Evolutionary conservation across 2,888 invertebrate genomes (phyloP), one percentile per base, ranked within the genome.

Genomic region (Leucania comma): DNA sequence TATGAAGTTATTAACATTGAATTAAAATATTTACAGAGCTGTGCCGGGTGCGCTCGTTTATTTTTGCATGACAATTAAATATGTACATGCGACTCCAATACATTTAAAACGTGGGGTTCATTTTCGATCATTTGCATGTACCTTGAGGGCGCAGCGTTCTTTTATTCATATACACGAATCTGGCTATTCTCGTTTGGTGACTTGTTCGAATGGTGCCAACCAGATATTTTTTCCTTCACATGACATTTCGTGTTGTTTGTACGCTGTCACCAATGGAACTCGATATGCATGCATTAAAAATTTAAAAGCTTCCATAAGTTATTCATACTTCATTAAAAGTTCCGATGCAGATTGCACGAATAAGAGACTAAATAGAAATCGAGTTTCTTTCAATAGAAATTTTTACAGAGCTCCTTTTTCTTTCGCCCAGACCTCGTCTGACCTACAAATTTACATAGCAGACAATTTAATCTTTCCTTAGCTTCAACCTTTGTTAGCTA

Each of bases 41-140:
- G 82, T 85, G 88, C 90, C 89, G 90, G 90, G 87, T 91, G 91
- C 86, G 86, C 80, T 90, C 89, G 90, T 89, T 91, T 89, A 90
- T 90, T 94, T 94, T 92, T 93, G 92, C 94, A 94, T 94, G 90
- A 93, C 93, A 94, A 94, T 92, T 90, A 91, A 91, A 90, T 91
- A 91, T 89, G 87, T 89, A 89, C 86, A 88, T 85, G 83, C 82
- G 85, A 82, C 81, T 86, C 81, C 85, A 88, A 88, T 90, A 86
- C 83, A 78, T 84, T 87, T 79, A 86, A 88, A 89, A 89, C 83
- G 86, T 88, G 86, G 89, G 89, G 90, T 85, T 86, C 88, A 86
- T 86, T 88, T 87, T 88, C 85, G 88, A 88, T 90, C 88, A 90
- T 90, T 90, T 91, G 90, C 91, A 90, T 90, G 89, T 89, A 90